phyloP scores from a whole-genome alignment of 2,113 vertebrate genomes.

The Pampusana beccarii region DNA sequence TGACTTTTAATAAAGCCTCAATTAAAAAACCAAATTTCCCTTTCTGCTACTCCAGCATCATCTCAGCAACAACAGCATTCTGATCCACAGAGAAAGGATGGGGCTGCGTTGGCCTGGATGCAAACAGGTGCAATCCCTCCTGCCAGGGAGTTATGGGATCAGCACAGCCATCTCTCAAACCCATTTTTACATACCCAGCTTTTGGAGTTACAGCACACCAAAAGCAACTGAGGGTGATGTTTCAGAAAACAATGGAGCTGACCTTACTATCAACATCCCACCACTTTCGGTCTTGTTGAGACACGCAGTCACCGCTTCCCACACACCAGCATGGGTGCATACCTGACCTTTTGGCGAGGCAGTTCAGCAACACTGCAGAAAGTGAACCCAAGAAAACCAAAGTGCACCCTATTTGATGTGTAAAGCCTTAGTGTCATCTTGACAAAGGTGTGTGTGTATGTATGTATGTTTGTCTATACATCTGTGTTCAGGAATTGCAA shows the following conservation, averaged over 20 bases:
- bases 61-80: background rate
- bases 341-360: background rate
- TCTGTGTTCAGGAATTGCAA: background rate
- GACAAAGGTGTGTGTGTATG: accelerated
- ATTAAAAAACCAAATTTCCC: background rate
- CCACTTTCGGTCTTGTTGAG: background rate
- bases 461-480: background rate
- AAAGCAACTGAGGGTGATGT: background rate
- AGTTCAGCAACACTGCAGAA: background rate
- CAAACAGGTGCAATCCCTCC: background rate
- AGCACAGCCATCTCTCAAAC: background rate
- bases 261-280: background rate
- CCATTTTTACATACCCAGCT: background rate
- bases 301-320: background rate
- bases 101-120: background rate
- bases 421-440: background rate
- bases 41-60: background rate
- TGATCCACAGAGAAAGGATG: background rate
- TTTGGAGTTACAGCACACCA: background rate
- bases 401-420: background rate
- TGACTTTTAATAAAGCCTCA: background rate
- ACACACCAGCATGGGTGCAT: background rate
- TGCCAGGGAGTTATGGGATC: background rate
- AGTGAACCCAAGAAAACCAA: background rate
- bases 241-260: background rate